Base-by-base conservation (phyloP, 1,140 invertebrate species). In the Cataglyphis hispanica region DNA sequence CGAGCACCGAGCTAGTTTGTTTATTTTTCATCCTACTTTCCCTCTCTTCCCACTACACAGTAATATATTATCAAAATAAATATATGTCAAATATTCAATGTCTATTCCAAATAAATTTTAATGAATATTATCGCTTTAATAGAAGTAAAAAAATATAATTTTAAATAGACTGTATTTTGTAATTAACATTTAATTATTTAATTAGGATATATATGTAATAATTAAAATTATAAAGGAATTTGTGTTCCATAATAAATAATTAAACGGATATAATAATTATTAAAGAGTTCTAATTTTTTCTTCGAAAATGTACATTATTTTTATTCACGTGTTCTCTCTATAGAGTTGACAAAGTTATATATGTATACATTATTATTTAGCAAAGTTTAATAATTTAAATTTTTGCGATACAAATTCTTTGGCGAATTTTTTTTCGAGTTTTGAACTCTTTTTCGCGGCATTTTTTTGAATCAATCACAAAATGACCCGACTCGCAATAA, bases 401-500 rank as follows among this genome's bases (percentile, higher is more conserved):
- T 2, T 2, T 5, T 10, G 11, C 11, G 31, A 6, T 72, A 34
- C 3, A 7, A 58, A 72, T 72, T 60, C 19, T 58, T 70, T 56
- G 19, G 6, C 10, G 0, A 80, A 69, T 27, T 16, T 43, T 16
- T 16, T 13, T 1, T 56, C 13, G n/a, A 27, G 10, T 19, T 43
- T 0, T 13, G 3, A 3, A 50, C 46, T 50, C 43, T 25, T 13
- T 34, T 7, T 77, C 13, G 8, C 4, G 27, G 5, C 22, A 56
- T 58, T 81, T 58, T 81, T 60, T n/a, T 25, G 19, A 0, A 19
- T 58, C 37, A 37, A 37, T 67, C 19, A 16, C 37, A 46, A 74
- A 74, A 72, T 46, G 53, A 46, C n/a, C 40, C 5, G 22, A 27
- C 1, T 27, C 25, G 19, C 67, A 60, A 74, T 7, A 19, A 60